These are phyloP conservation scores for Coilia nasus DNA, from an alignment of 2,797 vertebrate species.

Conservation along the genomic window DNA sequence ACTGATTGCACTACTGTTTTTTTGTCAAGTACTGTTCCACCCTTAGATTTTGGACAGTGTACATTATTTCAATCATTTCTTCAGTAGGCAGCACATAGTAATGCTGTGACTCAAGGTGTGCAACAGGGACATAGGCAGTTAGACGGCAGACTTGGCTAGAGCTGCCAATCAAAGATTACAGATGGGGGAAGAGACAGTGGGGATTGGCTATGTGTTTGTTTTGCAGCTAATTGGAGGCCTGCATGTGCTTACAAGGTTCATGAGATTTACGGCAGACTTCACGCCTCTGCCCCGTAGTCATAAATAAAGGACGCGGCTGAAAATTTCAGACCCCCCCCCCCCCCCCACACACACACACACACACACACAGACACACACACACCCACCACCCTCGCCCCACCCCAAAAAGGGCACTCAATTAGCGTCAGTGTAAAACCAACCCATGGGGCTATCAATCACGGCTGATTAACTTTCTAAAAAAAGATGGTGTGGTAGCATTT, in stretches of 20 bases:
- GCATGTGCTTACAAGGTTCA: background rate
- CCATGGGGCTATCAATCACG: background rate
- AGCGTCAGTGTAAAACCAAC: background rate
- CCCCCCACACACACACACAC: background rate
- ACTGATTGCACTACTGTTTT: too few species aligned
- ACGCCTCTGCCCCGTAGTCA: background rate
- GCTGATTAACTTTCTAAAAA: slow-evolving; percentile 8
- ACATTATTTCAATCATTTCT: background rate
- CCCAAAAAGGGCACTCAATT: slow-evolving; percentile 24
- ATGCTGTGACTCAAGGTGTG: background rate
- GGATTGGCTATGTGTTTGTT: slow-evolving; percentile 3
- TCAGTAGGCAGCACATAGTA: background rate
- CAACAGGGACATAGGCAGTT: background rate
- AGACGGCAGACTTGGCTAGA: background rate
- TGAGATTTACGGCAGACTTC: slow-evolving; percentile 9
- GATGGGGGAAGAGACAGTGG: background rate
- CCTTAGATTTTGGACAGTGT: too few species aligned
- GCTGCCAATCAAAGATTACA: background rate
- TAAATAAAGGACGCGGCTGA: background rate
- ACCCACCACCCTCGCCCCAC: background rate
- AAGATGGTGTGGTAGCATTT: background rate
- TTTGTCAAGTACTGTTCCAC: too few species aligned
- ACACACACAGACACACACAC: too few species aligned
- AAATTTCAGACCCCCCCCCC: background rate
- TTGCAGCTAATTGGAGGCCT: background rate